Conservation (phyloP, 1,140 invertebrate genomes). For the Neomicropteryx cornuta region DNA sequence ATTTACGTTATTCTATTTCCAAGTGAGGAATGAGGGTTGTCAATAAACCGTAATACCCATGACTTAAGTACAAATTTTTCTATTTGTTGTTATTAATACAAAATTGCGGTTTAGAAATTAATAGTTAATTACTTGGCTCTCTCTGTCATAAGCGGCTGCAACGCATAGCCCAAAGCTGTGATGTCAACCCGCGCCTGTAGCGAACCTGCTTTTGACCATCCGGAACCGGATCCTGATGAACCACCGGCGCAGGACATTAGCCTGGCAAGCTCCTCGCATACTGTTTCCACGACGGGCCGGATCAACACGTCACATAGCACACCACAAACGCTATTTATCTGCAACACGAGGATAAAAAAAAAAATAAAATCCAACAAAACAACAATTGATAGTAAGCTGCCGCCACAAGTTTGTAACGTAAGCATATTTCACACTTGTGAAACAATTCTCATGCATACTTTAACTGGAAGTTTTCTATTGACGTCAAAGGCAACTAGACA, state of each 20-base stretch:
- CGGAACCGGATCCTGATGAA: too few species aligned
- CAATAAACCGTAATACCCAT: too few species aligned
- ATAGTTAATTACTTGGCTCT: conserved; percentile 38
- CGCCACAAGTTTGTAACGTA: background rate
- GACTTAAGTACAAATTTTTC: too few species aligned
- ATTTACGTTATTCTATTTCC: too few species aligned
- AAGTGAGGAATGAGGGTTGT: too few species aligned
- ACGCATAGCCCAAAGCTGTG: conserved; percentile 41
- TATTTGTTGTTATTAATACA: conserved; percentile 1
- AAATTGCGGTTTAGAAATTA: conserved; percentile 5
- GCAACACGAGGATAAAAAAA: conserved; percentile 11
- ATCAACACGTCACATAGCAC: conserved; percentile 63
- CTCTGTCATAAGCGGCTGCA: conserved; percentile 38
- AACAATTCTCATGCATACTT: background rate
- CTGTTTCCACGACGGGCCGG: conserved; percentile 77
- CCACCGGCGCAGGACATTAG: conserved; percentile 72
- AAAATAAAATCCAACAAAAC: background rate
- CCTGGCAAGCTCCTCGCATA: conserved; percentile 81
- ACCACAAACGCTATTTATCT: conserved; percentile 74
- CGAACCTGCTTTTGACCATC: too few species aligned
- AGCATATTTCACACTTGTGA: background rate
- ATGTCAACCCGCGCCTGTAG: conserved; percentile 59
- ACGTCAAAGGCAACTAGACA: too few species aligned
- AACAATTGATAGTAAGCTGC: background rate
- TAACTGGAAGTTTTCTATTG: too few species aligned